These are phyloP conservation scores for Troides helena DNA, from an alignment of 2,888 invertebrate species.

Conservation along the genomic window DNA sequence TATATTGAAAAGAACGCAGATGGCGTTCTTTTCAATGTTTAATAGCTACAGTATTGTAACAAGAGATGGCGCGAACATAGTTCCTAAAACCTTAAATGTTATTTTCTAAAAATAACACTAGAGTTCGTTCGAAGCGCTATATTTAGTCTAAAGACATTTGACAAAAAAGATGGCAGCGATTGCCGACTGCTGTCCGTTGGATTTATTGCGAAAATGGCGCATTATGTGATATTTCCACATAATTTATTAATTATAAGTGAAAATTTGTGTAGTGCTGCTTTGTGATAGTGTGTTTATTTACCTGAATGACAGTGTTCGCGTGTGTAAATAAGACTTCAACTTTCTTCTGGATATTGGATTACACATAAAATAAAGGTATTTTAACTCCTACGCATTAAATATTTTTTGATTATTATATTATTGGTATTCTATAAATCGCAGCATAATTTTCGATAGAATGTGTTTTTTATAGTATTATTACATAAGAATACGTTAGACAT, in stretches of 20 bases:
- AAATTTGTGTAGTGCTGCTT: slow-evolving; percentile 75
- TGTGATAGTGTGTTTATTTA: slow-evolving; percentile 74
- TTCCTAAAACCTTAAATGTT: slow-evolving; percentile 39
- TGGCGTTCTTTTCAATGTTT: too few species aligned
- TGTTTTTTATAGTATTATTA: slow-evolving; percentile 54
- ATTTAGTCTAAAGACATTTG: slow-evolving; percentile 80
- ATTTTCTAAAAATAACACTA: slow-evolving; percentile 79
- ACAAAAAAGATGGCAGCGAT: slow-evolving; percentile 81
- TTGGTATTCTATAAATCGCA: slow-evolving; percentile 12
- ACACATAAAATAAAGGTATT: slow-evolving; percentile 78
- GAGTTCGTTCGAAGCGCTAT: slow-evolving; percentile 79
- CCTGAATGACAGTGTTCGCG: slow-evolving; percentile 71
- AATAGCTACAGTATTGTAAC: not conserved
- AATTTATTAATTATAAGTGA: slow-evolving; percentile 72
- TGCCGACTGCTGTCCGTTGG: slow-evolving; percentile 76
- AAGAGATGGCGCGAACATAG: slow-evolving; percentile 55
- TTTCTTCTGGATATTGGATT: slow-evolving; percentile 79
- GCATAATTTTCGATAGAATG: slow-evolving; percentile 22
- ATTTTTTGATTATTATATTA: slow-evolving; percentile 34
- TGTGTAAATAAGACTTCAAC: slow-evolving; percentile 74
- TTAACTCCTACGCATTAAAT: slow-evolving; percentile 62
- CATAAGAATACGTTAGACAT: slow-evolving; percentile 56
- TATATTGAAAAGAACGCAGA: slow-evolving; percentile 8
- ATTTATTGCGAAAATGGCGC: slow-evolving; percentile 78
- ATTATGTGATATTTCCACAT: slow-evolving; percentile 77